Evolutionary conservation across 2,888 invertebrate genomes (phyloP), one percentile per base, ranked within the genome.

Genomic region (Agonopterix arenella): DNA sequence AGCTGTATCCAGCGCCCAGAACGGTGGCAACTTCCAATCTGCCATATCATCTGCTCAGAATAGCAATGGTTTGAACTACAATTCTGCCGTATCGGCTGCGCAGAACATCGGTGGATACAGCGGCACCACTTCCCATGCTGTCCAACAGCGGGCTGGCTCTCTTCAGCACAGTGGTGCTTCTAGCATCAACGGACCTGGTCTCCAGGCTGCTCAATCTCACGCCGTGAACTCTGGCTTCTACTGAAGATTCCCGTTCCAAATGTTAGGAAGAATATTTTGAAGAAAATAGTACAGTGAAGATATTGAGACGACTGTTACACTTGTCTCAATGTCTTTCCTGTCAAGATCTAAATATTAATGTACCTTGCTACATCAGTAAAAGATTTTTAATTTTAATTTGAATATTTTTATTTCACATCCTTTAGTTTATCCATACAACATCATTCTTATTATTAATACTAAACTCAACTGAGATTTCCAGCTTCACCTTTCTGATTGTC

Each of bases 141-240:
- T 73, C 8, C 79, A 80, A 51, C 81, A 80, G 37, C 62, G 62
- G 8, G 78, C 71, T 2, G 64, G 60, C 13, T 53, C 59, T 2
- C 16, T 76, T 18, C 78, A 74, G 52, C 70, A 79, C 53, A 79
- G 74, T 36, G 78, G 74, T 1, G 83, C 85, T n/a, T 70, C 73
- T 54, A 73, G 73, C 58, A 66, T 80, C 56, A 70, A 80, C 48
- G 80, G 67, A 0, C 82, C 79, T 3, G 82, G 82, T 36, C 50
- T 83, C 47, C 80, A 80, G 48, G 72, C 78, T 1, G 66, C 82
- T 1, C 80, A 84, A 43, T 73, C 84, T 0, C 74, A 80, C 51
- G 71, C 84, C 37, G 59, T 82, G 48, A 81, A 82, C 57, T 70
- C 70, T 45, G 81, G 78, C 36, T 81, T 60, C 61, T 85, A 80